Evolutionary conservation across 2,113 vertebrate genomes (phyloP), one percentile per base, ranked within the genome.

Genomic region (Brevimyrus niger): DNA sequence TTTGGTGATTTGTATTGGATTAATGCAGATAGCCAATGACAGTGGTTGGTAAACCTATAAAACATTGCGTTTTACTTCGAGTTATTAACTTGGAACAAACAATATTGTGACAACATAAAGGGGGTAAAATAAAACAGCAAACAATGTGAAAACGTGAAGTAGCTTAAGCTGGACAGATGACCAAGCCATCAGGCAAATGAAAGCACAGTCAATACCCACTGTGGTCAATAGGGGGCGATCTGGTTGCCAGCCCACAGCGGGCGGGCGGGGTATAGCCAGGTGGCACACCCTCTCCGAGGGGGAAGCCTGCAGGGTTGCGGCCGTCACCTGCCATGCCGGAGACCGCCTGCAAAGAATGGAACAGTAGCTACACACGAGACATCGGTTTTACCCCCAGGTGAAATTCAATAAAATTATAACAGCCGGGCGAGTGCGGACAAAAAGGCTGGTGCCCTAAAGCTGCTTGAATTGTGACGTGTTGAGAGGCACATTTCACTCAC

Each of bases 321-420:
- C 55, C 87, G 92, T 95, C 91, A 96, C 93, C 88, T 89, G 82
- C 95, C 95, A 95, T 9, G 90, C 47, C 1, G 95, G 94, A 89
- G 94, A 93, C 11, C 31, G 47, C 38, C 95, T 96, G 90, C 0
- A 47, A 82, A 82, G 51, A 55, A 27, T 46, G 7, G n/a, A 7
- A 44, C 1, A 89, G 35, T 31, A 89, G 7, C 21, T 46, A 55
- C 44, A n/a, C 15, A 84, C 9, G 19, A 21, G 44, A 84, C 19
- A 84, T 46, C 44, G 19, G 42, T 47, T 84, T 84, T 44, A 47
- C 82, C 31, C 31, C 15, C 19, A 84, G 82, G 82, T 47, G 21
- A 23, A 47, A 47, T 21, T 10, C 38, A 3, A 38, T 47, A 47
- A 35, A 86, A 86, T 50, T 47, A 31, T 19, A 35, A 31, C 42